Percentiles rank a stretch among this genome's conserved stretches.
Evolutionary conservation across 2,113 vertebrate genomes (phyloP).

Genomic region (Perca schrenkii): DNA sequence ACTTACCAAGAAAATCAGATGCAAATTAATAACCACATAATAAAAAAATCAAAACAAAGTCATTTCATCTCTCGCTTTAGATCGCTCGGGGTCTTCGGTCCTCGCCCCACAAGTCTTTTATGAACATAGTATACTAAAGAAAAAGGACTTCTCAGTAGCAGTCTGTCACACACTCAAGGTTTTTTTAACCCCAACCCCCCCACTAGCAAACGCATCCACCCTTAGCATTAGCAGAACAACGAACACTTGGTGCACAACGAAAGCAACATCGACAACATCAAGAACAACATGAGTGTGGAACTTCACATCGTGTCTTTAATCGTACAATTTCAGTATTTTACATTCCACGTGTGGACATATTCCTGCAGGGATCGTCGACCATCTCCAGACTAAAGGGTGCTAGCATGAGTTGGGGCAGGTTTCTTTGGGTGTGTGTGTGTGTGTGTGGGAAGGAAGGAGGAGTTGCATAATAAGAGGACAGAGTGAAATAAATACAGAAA

Average conservation of each 20-base stretch:
- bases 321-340: constrained; percentile 75
- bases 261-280: constrained; percentile 64
- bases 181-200: constrained; percentile 18
- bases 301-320: constrained; percentile 69
- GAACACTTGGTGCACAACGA: constrained; percentile 65
- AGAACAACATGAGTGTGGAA: constrained; percentile 62
- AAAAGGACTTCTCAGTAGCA: constrained; percentile 40
- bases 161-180: constrained; percentile 26
- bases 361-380: constrained; percentile 72
- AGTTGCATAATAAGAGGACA: constrained; percentile 12
- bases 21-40: constrained; percentile 59
- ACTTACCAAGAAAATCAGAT: constrained; percentile 70
- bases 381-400: constrained; percentile 70
- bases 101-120: constrained; percentile 38
- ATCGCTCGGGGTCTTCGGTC: constrained; percentile 41
- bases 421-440: constrained; percentile 1
- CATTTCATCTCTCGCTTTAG: constrained; percentile 34
- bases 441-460: not conserved
- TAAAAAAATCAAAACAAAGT: constrained; percentile 57
- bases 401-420: constrained; percentile 27
- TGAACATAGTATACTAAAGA: constrained; percentile 19
- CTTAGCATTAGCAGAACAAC: constrained; percentile 50
- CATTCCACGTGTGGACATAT: constrained; percentile 79
- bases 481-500: constrained; percentile 5
- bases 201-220: constrained; percentile 32